Evolutionary conservation across 2,888 invertebrate genomes (phyloP).

Genomic region (Ethmia dodecea): DNA sequence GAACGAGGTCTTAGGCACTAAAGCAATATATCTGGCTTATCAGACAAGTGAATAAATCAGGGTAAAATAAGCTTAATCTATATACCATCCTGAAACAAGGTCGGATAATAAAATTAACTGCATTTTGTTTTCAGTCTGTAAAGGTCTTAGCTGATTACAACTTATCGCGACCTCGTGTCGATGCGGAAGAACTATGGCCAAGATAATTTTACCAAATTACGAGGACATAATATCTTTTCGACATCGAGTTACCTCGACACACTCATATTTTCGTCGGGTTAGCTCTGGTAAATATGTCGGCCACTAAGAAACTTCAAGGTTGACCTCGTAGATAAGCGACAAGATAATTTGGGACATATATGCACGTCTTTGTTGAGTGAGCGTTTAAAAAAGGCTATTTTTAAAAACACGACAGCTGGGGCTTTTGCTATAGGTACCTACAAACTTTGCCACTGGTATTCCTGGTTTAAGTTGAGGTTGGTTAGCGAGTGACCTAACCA

Average conservation of each 20-base stretch:
- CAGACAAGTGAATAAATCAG: conserved; percentile 7
- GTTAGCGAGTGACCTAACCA: too few species aligned
- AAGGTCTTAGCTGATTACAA: conserved; percentile 55
- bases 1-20: too few species aligned
- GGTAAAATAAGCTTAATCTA: conserved; percentile 16
- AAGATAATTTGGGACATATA: conserved; percentile 67
- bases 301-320: conserved; percentile 63
- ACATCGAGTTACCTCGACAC: conserved; percentile 18
- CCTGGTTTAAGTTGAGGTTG: too few species aligned
- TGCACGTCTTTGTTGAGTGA: conserved; percentile 29
- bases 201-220: conserved; percentile 46
- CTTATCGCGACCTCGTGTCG: conserved; percentile 51
- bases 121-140: conserved; percentile 48
- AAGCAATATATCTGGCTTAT: conserved; percentile 2
- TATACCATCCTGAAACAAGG: conserved; percentile 37
- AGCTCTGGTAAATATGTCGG: conserved; percentile 57
- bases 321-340: conserved; percentile 68
- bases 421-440: background rate
- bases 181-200: conserved; percentile 57
- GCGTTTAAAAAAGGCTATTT: conserved; percentile 42
- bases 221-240: conserved; percentile 23
- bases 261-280: conserved; percentile 41
- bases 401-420: conserved; percentile 13
- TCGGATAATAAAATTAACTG: conserved; percentile 47
- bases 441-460: too few species aligned